phyloP scores from a whole-genome alignment of 1,140 invertebrate species.

The Idris sp. region DNA sequence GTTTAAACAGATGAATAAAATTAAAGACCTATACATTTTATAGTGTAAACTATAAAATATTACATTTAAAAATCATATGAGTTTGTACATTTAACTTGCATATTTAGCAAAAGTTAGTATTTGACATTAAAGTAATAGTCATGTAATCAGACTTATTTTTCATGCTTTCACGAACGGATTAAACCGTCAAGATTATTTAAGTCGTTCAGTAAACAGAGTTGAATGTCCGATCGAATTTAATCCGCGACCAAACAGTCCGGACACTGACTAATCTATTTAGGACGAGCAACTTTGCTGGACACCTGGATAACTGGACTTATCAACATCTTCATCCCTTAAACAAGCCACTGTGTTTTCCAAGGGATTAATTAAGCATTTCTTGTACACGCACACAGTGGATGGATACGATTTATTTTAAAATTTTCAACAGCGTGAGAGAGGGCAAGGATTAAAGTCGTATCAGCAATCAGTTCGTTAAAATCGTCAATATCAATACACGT shows the following conservation, averaged over 20 bases:
- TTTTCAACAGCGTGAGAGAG: no score
- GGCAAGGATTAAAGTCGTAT: no score
- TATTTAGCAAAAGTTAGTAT: no score
- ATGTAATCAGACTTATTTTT: conserved; percentile 29
- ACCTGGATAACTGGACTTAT: conserved; percentile 60
- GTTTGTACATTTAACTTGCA: no score
- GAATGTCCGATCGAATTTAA: conserved; percentile 63
- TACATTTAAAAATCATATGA: no score
- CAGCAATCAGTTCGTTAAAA: conserved; percentile 64
- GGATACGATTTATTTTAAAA: no score
- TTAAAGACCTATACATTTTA: no score
- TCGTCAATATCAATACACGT: conserved; percentile 66
- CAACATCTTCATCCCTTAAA: no score
- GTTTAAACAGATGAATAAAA: no score
- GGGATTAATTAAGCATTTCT: conserved; percentile 68
- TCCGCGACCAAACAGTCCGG: conserved; percentile 69
- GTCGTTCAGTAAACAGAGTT: conserved; percentile 62
- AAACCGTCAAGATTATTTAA: conserved; percentile 50
- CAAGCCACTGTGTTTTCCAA: conserved; percentile 10
- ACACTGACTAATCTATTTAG: conserved; percentile 69
- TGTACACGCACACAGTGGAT: no score
- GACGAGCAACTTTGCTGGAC: conserved; percentile 56
- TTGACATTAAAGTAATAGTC: no score
- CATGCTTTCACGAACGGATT: conserved; percentile 34
- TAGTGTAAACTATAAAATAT: no score